phyloP scores from a whole-genome alignment of 2,113 vertebrate species.

The Cottus gobio region DNA sequence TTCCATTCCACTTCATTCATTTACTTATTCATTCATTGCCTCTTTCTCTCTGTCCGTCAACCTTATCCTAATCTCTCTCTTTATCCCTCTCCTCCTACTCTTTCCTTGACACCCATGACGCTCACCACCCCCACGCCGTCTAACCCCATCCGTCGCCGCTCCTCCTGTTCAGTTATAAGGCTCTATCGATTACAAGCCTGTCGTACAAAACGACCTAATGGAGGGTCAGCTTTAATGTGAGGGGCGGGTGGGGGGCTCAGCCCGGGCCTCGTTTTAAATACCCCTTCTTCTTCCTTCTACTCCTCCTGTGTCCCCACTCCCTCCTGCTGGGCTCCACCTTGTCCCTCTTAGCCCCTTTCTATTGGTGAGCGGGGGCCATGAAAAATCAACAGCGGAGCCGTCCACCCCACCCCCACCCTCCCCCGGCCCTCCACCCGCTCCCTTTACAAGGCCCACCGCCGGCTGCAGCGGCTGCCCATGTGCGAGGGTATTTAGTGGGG shows the following conservation, averaged over 20 bases:
- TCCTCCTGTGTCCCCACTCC: slow-evolving; percentile 64
- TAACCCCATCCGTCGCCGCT: slow-evolving; percentile 73
- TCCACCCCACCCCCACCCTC: slow-evolving; percentile 33
- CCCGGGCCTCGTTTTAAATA: slow-evolving; percentile 69
- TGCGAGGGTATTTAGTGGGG: slow-evolving; percentile 86
- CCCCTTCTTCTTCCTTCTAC: slow-evolving; percentile 63
- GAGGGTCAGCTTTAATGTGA: slow-evolving; percentile 92
- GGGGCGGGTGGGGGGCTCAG: slow-evolving; percentile 62
- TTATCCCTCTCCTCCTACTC: slow-evolving; percentile 69
- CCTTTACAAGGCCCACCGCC: slow-evolving; percentile 80
- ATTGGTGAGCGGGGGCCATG: slow-evolving; percentile 85
- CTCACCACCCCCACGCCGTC: slow-evolving; percentile 73
- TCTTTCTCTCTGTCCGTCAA: slow-evolving; percentile 80
- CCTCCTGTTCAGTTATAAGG: slow-evolving; percentile 78
- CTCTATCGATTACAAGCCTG: slow-evolving; percentile 92
- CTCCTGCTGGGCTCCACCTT: slow-evolving; percentile 86
- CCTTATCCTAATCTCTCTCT: slow-evolving; percentile 80
- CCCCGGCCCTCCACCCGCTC: slow-evolving; percentile 31
- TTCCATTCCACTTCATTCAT: slow-evolving; percentile 69
- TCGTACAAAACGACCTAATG: slow-evolving; percentile 89
- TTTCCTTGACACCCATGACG: slow-evolving; percentile 56
- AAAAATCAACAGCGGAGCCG: slow-evolving; percentile 88
- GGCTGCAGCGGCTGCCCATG: slow-evolving; percentile 82
- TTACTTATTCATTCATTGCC: slow-evolving; percentile 75
- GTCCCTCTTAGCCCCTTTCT: slow-evolving; percentile 83